Evolutionary conservation across 2,113 vertebrate species (phyloP).

Genomic region (Cynocephalus volans): DNA sequence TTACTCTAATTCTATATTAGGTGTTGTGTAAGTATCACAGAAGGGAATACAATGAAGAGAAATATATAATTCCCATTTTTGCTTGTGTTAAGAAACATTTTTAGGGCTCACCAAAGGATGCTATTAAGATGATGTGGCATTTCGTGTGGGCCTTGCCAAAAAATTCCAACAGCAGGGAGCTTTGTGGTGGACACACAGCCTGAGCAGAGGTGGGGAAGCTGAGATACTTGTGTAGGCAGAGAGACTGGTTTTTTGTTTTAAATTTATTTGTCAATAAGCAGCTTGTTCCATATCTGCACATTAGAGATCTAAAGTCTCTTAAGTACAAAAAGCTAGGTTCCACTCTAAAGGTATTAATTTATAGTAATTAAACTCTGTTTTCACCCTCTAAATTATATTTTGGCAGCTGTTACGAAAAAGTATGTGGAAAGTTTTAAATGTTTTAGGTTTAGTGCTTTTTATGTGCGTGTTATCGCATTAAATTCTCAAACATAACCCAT

Average conservation of each 20-base stretch:
- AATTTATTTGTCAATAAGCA: neutral
- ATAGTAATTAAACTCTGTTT: slow-evolving; percentile 20
- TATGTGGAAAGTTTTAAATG: neutral
- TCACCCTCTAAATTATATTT: neutral
- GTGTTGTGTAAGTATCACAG: neutral
- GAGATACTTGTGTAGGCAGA: neutral
- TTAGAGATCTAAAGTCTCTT: neutral
- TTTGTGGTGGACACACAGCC: neutral
- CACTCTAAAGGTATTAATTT: neutral
- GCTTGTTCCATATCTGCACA: neutral
- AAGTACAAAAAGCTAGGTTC: neutral
- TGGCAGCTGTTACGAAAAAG: neutral
- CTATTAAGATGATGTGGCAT: neutral
- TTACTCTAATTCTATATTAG: neutral
- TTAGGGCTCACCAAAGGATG: neutral
- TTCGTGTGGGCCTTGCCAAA: neutral
- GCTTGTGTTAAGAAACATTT: neutral
- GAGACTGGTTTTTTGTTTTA: neutral
- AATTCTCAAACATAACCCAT: neutral
- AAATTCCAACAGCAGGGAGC: neutral
- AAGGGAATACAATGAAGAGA: neutral
- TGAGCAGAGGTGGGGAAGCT: neutral
- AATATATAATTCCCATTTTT: neutral
- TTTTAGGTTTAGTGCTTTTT: neutral
- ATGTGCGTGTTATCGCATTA: neutral